Conservation (phyloP, 2,888 invertebrate genomes). For the Dolichopus griseipennis region DNA sequence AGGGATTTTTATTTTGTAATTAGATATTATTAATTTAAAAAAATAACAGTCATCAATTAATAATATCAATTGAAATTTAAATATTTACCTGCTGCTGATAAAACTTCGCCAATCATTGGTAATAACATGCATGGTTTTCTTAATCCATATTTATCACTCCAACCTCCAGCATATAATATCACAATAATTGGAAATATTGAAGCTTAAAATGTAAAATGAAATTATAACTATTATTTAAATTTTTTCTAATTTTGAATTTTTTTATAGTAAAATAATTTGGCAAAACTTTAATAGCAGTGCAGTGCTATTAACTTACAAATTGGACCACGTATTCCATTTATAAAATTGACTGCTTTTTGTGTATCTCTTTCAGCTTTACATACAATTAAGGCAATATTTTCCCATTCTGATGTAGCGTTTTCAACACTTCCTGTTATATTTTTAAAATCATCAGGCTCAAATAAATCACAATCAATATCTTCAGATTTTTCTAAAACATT, state of each 20-base stretch:
- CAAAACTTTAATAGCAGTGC: neutral
- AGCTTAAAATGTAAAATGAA: conserved; percentile 27
- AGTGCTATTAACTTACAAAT: conserved; percentile 33
- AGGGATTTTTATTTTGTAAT: no score
- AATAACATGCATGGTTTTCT: conserved; percentile 41
- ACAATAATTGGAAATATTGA: conserved; percentile 41
- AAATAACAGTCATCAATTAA: no score
- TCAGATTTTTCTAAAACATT: conserved; percentile 37
- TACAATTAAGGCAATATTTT: conserved; percentile 36
- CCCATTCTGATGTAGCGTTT: conserved; percentile 23
- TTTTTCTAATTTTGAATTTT: neutral
- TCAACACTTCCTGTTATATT: conserved; percentile 9
- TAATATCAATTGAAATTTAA: no score
- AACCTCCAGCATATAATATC: conserved; percentile 41
- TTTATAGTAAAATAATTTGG: no score
- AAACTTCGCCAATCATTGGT: conserved; percentile 37
- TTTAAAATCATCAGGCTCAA: conserved; percentile 32
- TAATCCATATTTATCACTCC: conserved; percentile 41
- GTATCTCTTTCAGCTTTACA: conserved; percentile 41
- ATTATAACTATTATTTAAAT: neutral
- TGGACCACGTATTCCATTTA: conserved; percentile 39
- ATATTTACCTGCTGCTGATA: conserved; percentile 33
- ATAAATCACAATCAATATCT: conserved; percentile 35
- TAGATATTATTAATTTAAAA: no score
- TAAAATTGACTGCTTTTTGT: conserved; percentile 35